Evolutionary conservation across 2,888 invertebrate species (phyloP).

Genomic region (Dasysyrphus albostriatus): DNA sequence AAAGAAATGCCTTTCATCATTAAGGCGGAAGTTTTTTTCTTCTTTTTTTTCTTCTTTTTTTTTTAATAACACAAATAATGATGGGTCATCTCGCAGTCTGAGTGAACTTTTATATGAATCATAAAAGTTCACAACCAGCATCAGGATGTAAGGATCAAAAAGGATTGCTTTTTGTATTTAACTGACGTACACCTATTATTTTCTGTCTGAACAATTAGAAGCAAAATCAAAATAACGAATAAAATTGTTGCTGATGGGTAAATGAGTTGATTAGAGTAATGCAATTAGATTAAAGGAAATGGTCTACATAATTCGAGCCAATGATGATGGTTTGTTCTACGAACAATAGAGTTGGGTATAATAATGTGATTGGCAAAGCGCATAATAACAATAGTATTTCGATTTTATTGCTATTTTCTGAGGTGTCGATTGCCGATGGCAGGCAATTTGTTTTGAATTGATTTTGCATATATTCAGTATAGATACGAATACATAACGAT

Average conservation of each 20-base stretch:
- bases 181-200: constrained; percentile 45
- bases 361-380: constrained; percentile 30
- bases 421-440: constrained; percentile 21
- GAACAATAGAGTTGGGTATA: not conserved
- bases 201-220: constrained; percentile 54
- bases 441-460: not conserved
- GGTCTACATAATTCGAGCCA: constrained; percentile 36
- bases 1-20: constrained; percentile 25
- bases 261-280: constrained; percentile 57
- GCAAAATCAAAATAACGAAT: constrained; percentile 36
- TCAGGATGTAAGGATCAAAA: not conserved
- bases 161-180: constrained; percentile 52
- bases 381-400: constrained; percentile 17
- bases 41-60: constrained; percentile 9
- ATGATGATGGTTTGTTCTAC: not conserved
- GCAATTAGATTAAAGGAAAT: constrained; percentile 48
- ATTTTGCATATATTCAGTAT: constrained; percentile 2
- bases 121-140: constrained; percentile 52
- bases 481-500: not conserved
- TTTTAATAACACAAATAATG: constrained; percentile 64
- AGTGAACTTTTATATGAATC: constrained; percentile 51
- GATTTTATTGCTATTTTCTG: constrained; percentile 6
- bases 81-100: constrained; percentile 62
- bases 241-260: constrained; percentile 34
- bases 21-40: constrained; percentile 11